Conservation (phyloP, 2,113 vertebrate species). For the Haemorhous mexicanus region DNA sequence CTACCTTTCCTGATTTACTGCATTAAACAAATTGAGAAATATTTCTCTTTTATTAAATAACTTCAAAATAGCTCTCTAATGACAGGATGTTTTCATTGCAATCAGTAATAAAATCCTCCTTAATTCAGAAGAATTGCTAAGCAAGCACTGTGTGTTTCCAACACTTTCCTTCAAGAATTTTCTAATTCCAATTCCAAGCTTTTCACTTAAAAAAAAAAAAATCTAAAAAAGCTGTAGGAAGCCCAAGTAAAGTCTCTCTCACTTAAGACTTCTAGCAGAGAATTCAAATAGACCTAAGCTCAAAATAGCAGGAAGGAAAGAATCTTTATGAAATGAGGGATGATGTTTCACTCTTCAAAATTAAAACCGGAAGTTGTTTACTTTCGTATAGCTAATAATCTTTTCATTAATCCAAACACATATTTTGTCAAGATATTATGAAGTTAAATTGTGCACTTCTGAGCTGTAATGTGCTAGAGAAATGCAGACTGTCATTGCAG, state of each 20-base stretch:
- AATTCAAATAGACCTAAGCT: background rate
- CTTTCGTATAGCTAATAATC: background rate
- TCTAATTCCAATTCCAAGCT: background rate
- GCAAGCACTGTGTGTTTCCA: background rate
- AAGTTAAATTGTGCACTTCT: background rate
- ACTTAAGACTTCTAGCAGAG: background rate
- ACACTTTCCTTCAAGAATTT: background rate
- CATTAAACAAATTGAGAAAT: background rate
- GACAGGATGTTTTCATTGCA: background rate
- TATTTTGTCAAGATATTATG: background rate
- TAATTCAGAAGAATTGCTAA: background rate
- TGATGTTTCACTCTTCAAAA: background rate
- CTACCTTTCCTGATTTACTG: background rate
- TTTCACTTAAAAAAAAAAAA: background rate
- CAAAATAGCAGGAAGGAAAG: background rate
- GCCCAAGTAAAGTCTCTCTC: background rate
- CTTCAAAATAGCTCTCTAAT: background rate
- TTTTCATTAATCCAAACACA: background rate
- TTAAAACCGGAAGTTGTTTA: background rate
- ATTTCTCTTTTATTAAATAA: slow-evolving; percentile 1
- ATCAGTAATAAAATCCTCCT: slow-evolving; percentile 8
- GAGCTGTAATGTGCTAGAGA: background rate
- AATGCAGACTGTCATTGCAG: background rate
- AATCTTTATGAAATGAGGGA: background rate
- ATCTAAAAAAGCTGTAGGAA: background rate